Base-by-base conservation (phyloP, 2,797 vertebrate genomes). In the Manis pentadactyla region DNA sequence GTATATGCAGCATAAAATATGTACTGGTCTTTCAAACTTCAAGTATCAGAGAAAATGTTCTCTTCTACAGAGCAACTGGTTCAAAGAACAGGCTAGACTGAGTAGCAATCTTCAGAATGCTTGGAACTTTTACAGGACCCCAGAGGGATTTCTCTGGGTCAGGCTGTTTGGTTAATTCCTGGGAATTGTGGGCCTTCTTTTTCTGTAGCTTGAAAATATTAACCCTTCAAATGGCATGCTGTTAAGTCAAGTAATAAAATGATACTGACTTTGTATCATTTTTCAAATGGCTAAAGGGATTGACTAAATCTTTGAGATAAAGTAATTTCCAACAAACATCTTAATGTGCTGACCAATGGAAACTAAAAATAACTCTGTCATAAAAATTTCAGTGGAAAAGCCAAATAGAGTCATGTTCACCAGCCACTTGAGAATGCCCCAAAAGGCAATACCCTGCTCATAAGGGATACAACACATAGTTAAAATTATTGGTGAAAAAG, bases 351-450 rank as follows among this genome's bases (percentile, higher is more conserved):
- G 39, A 68, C 68, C 78, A 42, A 82, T 59, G 25, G 21, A 10
- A 59, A 75, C 78, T 87, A 96, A 95, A 95, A 85, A 91, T 90
- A 93, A 37, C 57, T 46, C 55, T 77, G 46, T 7, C 51, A 57
- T 78, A n/a, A 46, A 93, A 78, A 19, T 87, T 93, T 90, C 74
- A 34, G 34, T 83, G 57, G 53, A 90, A 94, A 96, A 83, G 17
- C 15, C 61, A 95, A 89, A 93, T 61, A 93, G 42, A 73, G 8
- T 39, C 23, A 61, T 31, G 49, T 63, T 61, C 53, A 64, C 39
- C n/a, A 77, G 66, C 5, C 34, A 78, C 39, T 74, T 68, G n/a
- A 63, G 59, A 77, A 10, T 74, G 34, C 51, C 31, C 7, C 69
- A 27, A 61, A 93, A 78, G 27, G 37, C 7, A 61, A 37, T 49